Evolutionary conservation across 2,888 invertebrate genomes (phyloP).

Genomic region (Hydraecia micacea): DNA sequence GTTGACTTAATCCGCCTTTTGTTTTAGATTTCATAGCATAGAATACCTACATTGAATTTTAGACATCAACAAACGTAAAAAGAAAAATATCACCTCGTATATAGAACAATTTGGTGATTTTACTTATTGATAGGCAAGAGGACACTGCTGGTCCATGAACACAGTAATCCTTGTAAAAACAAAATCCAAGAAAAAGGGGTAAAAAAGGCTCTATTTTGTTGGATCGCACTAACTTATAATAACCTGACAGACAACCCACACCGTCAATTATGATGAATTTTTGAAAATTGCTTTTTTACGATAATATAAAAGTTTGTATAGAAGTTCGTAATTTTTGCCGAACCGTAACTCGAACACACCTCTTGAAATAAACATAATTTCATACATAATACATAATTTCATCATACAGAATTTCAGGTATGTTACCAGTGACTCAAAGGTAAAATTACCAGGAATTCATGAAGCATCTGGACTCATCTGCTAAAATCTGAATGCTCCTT

Average conservation of each 20-base stretch:
- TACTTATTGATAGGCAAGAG: no score
- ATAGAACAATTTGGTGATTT: neutral
- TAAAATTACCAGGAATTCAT: slow-evolving; percentile 8
- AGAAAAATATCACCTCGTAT: neutral
- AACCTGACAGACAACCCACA: neutral
- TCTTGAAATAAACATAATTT: no score
- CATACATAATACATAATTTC: no score
- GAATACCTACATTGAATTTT: neutral
- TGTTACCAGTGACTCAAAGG: neutral
- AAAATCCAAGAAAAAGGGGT: neutral
- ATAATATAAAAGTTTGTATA: no score
- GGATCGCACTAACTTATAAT: no score
- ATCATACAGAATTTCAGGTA: neutral
- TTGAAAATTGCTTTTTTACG: no score
- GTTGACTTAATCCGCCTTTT: neutral
- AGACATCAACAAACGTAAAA: neutral
- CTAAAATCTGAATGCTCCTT: slow-evolving; percentile 29
- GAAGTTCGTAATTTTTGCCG: no score
- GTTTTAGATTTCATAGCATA: neutral
- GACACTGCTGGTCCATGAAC: neutral
- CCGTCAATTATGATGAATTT: neutral
- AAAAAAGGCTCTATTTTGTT: no score
- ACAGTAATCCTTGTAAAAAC: neutral
- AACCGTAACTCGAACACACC: no score
- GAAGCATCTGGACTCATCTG: neutral